These are phyloP conservation scores for Ceratothoa steindachneri DNA, from an alignment of 2,888 invertebrate genomes.

Conservation along the genomic window DNA sequence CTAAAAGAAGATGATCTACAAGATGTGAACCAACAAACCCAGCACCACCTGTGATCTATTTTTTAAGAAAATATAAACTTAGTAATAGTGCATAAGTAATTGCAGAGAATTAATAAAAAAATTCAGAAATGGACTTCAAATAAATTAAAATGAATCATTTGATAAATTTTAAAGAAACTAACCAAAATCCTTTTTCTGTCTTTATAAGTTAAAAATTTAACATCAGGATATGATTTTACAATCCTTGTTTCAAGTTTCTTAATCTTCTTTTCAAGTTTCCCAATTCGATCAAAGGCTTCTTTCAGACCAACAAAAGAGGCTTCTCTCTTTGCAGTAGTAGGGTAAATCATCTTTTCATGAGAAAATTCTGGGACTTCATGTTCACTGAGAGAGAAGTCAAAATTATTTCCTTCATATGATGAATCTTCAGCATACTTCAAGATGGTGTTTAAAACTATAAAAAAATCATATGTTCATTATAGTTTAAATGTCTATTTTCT, in stretches of 20 bases:
- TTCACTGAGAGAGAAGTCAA: background rate
- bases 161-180: slow-evolving; percentile 15
- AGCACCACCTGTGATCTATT: slow-evolving; percentile 87
- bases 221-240: slow-evolving; percentile 81
- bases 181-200: slow-evolving; percentile 74
- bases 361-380: background rate
- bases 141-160: background rate
- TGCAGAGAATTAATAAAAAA: background rate
- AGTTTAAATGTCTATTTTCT: too few species aligned
- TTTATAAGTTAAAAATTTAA: slow-evolving; percentile 85
- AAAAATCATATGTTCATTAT: too few species aligned
- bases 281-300: slow-evolving; percentile 26
- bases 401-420: background rate
- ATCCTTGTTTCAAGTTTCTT: slow-evolving; percentile 50
- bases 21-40: slow-evolving; percentile 99
- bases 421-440: too few species aligned
- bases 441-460: too few species aligned
- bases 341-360: background rate
- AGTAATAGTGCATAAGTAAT: background rate
- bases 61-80: slow-evolving; percentile 43
- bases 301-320: slow-evolving; percentile 17
- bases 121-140: background rate
- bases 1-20: slow-evolving; percentile 89
- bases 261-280: slow-evolving; percentile 49
- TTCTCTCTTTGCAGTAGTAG: background rate